Base-by-base conservation (phyloP, 2,888 invertebrate species). In the Chesias legatella region DNA sequence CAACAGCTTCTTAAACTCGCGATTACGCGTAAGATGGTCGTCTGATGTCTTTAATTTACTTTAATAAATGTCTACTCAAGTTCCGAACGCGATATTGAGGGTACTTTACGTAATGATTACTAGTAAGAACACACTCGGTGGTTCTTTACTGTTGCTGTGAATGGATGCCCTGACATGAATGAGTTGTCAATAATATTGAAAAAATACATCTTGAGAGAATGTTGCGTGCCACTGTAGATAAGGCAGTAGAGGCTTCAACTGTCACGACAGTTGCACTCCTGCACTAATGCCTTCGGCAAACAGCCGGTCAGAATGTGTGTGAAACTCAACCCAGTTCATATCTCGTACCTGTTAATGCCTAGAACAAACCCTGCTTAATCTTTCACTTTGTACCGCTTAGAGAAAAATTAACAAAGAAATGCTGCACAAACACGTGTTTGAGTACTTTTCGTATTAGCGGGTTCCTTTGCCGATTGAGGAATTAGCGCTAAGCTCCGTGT, bases 341-440 rank as follows among this genome's bases (percentile, higher is more conserved):
- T 77, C 73, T 63, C 65, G 58, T 60, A 67, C 65, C 64, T 58
- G 80, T 73, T 83, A 86, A 85, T 72, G 50, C 56, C 52, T 53
- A 64, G 60, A 53, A 75, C 67, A 81, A 79, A 83, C 79, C 58
- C 57, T 58, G 71, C 70, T 79, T 84, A 83, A 83, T 85, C 75
- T 77, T 80, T 80, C 79, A 80, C 79, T 85, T 83, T 84, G 75
- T 79, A 60, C 69, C 69, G 73, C 75, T 79, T 79, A 78, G 57
- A 79, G 63, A 70, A 56, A 73, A 79, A 82, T 84, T 82, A 81
- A 79, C 81, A 64, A 72, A 73, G 69, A 75, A 73, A 74, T 73
- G 66, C 63, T 69, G 63, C 53, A 58, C 63, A 79, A 79, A 83
- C 63, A 79, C 52, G 47, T 50, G 49, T 65, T 63, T 17, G 5